Conservation (phyloP, 2,113 vertebrate species). For the Thalassoma bifasciatum region DNA sequence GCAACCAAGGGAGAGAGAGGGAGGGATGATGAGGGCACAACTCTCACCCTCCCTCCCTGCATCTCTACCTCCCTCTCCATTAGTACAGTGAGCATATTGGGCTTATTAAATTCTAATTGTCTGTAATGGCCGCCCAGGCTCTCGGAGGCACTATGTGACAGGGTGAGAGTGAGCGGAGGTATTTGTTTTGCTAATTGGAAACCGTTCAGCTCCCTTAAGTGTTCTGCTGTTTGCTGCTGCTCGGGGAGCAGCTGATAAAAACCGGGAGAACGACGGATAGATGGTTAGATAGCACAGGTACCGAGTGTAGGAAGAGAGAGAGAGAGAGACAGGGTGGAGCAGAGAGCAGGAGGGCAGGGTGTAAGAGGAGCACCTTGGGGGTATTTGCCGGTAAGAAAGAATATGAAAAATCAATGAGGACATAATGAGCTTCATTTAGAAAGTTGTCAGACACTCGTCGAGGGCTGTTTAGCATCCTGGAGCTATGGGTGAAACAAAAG, state of each 20-base stretch:
- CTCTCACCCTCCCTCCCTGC: constrained; percentile 8
- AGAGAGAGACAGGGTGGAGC: constrained; percentile 6
- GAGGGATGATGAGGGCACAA: constrained; percentile 41
- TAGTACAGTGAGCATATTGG: constrained; percentile 79
- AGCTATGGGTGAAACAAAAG: constrained; percentile 56
- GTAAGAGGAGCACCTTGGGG: constrained; percentile 77
- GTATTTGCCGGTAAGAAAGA: constrained; percentile 76
- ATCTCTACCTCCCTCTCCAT: constrained; percentile 62
- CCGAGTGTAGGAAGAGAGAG: constrained; percentile 5
- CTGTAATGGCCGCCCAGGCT: constrained; percentile 72
- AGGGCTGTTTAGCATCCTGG: constrained; percentile 66
- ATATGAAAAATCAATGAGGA: constrained; percentile 83
- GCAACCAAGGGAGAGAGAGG: constrained; percentile 40
- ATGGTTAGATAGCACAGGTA: constrained; percentile 52
- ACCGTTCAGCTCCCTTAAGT: constrained; percentile 76
- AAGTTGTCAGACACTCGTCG: constrained; percentile 72
- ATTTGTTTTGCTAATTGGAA: constrained; percentile 84
- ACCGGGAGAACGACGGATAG: constrained; percentile 29
- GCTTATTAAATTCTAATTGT: constrained; percentile 82
- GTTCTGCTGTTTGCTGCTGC: constrained; percentile 62
- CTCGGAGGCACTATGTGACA: constrained; percentile 71
- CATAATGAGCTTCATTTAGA: constrained; percentile 82
- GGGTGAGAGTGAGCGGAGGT: constrained; percentile 68
- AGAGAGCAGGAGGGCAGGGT: constrained; percentile 31
- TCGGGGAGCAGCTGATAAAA: constrained; percentile 63